Evolutionary conservation across 2,888 invertebrate genomes (phyloP).

Genomic region (Serrognathus titanus): DNA sequence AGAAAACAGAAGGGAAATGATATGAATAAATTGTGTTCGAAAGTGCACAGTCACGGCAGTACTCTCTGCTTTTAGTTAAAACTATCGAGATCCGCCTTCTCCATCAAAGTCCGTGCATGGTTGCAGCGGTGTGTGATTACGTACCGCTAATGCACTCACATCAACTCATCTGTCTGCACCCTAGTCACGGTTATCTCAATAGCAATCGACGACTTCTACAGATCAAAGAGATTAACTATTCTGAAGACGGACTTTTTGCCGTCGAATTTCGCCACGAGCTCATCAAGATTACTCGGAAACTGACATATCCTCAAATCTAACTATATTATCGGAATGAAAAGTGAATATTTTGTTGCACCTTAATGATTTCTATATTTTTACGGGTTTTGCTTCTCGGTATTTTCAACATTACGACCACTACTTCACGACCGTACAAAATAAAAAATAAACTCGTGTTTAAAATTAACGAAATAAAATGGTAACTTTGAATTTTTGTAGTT

Average conservation of each 20-base stretch:
- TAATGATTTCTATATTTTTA: too few relatives aligned
- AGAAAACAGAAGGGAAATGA: conserved; percentile 14
- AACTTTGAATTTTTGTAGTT: too few relatives aligned
- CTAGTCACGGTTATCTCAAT: conserved; percentile 14
- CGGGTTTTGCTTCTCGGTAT: too few relatives aligned
- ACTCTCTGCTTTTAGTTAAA: conserved; percentile 19
- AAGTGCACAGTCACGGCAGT: conserved; percentile 18
- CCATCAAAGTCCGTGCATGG: conserved; percentile 16
- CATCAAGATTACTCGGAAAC: too few relatives aligned
- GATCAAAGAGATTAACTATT: conserved; percentile 11
- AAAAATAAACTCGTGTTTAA: too few relatives aligned
- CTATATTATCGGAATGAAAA: too few relatives aligned
- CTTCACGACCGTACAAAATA: too few relatives aligned
- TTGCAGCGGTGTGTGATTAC: conserved; percentile 17
- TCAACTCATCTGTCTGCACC: conserved; percentile 19
- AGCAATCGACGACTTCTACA: conserved; percentile 19
- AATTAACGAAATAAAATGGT: too few relatives aligned
- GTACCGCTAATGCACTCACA: conserved; percentile 22
- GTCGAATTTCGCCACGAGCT: conserved; percentile 2
- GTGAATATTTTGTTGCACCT: too few relatives aligned
- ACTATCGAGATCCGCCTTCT: conserved; percentile 19
- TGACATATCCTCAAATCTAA: too few relatives aligned
- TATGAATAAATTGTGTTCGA: conserved; percentile 22
- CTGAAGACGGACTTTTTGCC: conserved; percentile 1
- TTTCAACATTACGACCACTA: too few relatives aligned